Conservation (phyloP, 1,140 invertebrate genomes). For the Globodera ellingtonae region DNA sequence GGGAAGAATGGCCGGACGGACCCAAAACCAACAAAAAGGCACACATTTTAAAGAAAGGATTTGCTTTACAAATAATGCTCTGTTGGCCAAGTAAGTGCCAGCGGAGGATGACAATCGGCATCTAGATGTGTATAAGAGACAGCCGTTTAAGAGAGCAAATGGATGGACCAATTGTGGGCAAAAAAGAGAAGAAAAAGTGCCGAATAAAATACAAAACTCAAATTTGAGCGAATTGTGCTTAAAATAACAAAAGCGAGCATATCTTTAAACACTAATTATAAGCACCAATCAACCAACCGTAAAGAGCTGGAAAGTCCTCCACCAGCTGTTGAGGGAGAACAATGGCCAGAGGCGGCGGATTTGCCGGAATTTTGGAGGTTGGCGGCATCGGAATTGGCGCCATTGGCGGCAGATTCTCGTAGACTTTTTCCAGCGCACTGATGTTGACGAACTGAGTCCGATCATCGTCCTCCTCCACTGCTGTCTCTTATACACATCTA, state of each 20-base stretch:
- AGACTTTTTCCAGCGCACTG: conserved; percentile 13
- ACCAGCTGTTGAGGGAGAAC: background rate
- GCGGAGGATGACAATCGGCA: too few species aligned
- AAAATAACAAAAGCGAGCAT: too few species aligned
- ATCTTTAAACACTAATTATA: too few species aligned
- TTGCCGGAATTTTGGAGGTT: background rate
- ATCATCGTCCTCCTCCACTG: conserved; percentile 14
- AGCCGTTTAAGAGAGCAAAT: background rate
- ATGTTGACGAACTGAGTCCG: conserved; percentile 31
- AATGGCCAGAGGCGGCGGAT: background rate
- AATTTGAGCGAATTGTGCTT: background rate
- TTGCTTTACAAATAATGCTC: too few species aligned
- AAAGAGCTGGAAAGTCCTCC: conserved; percentile 8
- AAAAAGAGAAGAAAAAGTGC: background rate
- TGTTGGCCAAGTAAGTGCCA: too few species aligned
- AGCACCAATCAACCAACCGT: background rate
- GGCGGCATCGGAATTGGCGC: background rate
- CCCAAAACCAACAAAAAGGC: background rate
- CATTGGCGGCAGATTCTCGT: conserved; percentile 24
- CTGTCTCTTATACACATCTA: too few species aligned
- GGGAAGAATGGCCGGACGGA: too few species aligned
- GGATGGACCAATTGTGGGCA: background rate
- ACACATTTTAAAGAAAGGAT: background rate
- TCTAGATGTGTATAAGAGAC: too few species aligned
- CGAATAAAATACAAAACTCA: background rate